Percentiles rank a stretch among this genome's conserved stretches.
Evolutionary conservation across 2,888 invertebrate species (phyloP).

Genomic region (Stomorhina lunata): DNA sequence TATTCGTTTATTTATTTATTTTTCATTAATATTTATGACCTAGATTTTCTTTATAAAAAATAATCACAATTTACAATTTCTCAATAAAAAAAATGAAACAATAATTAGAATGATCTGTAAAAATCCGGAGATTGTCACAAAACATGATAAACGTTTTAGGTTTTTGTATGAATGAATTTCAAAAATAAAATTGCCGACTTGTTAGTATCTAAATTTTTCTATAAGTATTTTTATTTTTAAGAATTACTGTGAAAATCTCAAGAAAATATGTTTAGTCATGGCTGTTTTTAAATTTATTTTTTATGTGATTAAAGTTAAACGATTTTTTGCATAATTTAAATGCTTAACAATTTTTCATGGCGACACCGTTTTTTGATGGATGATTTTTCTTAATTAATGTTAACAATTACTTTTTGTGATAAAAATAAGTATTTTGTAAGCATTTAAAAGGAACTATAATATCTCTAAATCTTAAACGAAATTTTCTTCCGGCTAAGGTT

Average conservation of each 20-base stretch:
- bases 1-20: background rate
- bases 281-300: background rate
- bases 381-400: background rate
- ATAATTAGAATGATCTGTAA: background rate
- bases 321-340: slow-evolving; percentile 29
- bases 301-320: background rate
- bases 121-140: no score
- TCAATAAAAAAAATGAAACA: slow-evolving; percentile 4
- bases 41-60: slow-evolving; percentile 16
- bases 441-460: background rate
- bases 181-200: background rate
- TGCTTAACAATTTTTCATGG: slow-evolving; percentile 19
- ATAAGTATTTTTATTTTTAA: background rate
- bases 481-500: background rate
- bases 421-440: background rate
- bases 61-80: slow-evolving; percentile 20
- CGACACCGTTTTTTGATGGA: slow-evolving; percentile 7
- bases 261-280: background rate
- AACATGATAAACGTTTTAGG: background rate
- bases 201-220: background rate
- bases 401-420: background rate
- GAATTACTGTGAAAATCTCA: background rate
- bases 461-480: background rate
- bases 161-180: slow-evolving; percentile 38
- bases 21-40: slow-evolving; percentile 40